A percentile compares a stretch with the other conserved stretches of the same genome.
Evolutionary conservation across 2,888 invertebrate genomes (phyloP).

Genomic region (Agrotis segetum): DNA sequence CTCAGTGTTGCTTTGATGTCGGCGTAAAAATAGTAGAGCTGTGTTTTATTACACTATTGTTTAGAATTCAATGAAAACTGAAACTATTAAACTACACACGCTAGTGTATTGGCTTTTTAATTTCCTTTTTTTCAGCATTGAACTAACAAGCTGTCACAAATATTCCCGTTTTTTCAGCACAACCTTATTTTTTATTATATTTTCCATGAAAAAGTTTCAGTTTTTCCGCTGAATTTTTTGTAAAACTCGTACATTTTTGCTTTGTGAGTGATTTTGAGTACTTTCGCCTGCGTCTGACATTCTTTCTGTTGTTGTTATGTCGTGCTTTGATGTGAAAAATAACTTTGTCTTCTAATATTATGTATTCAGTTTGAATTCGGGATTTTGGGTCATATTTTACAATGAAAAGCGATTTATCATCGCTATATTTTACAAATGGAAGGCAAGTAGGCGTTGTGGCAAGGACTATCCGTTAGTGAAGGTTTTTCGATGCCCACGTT

Average conservation of each 20-base stretch:
- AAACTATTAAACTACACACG: slow-evolving; percentile 1
- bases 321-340: slow-evolving; percentile 35
- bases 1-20: neutral
- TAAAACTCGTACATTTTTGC: slow-evolving; percentile 41
- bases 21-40: neutral
- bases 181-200: slow-evolving; percentile 27
- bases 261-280: slow-evolving; percentile 36
- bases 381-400: neutral
- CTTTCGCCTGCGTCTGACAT: slow-evolving; percentile 27
- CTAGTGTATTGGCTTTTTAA: slow-evolving; percentile 17
- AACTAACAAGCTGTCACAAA: slow-evolving; percentile 35
- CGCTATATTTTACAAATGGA: too few species aligned
- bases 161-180: slow-evolving; percentile 4
- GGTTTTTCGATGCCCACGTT: too few species aligned
- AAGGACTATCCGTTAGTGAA: too few species aligned
- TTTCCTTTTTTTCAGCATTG: slow-evolving; percentile 8
- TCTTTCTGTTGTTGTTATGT: slow-evolving; percentile 27
- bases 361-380: neutral
- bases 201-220: slow-evolving; percentile 29
- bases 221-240: slow-evolving; percentile 20
- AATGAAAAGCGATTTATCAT: too few species aligned
- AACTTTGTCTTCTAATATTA: slow-evolving; percentile 1
- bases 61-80: neutral
- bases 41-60: slow-evolving; percentile 4
- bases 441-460: too few species aligned